Conservation (phyloP, 2,113 vertebrate genomes). For the Panthera tigris region DNA sequence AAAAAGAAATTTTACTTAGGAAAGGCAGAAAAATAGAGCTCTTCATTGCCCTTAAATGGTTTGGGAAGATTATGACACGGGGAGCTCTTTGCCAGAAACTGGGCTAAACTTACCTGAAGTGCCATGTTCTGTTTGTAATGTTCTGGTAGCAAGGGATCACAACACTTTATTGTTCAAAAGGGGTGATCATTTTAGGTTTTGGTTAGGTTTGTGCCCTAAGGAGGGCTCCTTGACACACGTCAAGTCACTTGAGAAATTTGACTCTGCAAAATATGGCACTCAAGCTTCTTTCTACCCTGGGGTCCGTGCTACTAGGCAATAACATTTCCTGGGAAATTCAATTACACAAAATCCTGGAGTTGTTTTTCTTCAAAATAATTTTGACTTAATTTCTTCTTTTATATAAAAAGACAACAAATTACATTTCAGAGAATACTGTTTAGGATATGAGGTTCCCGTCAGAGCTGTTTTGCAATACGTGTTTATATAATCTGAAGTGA, state of each 20-base stretch:
- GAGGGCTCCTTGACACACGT: neutral
- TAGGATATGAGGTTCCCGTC: conserved; percentile 16
- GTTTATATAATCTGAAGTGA: conserved; percentile 57
- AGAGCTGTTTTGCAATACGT: conserved; percentile 44
- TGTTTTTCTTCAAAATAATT: conserved; percentile 60
- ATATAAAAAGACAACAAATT: conserved; percentile 69
- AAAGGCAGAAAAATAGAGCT: neutral
- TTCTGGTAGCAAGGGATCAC: neutral
- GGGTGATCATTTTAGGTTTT: neutral
- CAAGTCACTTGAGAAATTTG: neutral
- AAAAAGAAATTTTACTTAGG: neutral
- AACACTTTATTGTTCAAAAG: neutral
- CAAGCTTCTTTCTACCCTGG: neutral
- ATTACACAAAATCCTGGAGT: conserved; percentile 40
- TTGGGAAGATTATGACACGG: neutral
- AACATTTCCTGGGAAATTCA: conserved; percentile 36
- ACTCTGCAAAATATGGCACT: neutral
- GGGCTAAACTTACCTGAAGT: neutral
- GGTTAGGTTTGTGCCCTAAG: no score
- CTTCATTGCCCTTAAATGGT: neutral
- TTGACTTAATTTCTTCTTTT: conserved; percentile 61
- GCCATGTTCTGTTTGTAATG: neutral
- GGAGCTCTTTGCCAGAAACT: neutral
- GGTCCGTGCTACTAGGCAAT: neutral
- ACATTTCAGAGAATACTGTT: conserved; percentile 53